A percentile compares a stretch with the other conserved stretches of the same genome.
Evolutionary conservation across 2,797 vertebrate genomes (phyloP).

Genomic region (Poeciliopsis presidionis): DNA sequence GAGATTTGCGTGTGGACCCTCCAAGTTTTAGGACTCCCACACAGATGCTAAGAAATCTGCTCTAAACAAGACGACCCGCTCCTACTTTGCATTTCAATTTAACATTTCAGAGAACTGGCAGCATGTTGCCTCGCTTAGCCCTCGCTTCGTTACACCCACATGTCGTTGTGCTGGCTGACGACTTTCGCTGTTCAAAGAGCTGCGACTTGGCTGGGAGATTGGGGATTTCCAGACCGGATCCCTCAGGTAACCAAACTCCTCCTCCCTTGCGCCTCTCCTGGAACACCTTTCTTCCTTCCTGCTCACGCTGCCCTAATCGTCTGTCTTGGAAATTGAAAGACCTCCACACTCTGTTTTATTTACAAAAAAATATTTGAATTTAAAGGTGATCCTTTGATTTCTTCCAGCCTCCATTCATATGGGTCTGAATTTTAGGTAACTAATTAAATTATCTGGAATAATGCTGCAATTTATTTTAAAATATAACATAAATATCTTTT

Average conservation of each 20-base stretch:
- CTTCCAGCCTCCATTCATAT: slow-evolving; percentile 55
- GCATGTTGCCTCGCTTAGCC: slow-evolving; percentile 79
- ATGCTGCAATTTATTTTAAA: background rate
- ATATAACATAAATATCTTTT: background rate
- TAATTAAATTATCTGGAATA: background rate
- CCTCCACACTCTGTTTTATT: slow-evolving; percentile 43
- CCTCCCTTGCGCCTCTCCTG: slow-evolving; percentile 34
- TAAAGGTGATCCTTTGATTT: slow-evolving; percentile 38
- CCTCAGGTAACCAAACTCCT: slow-evolving; percentile 64
- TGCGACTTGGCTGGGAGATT: slow-evolving; percentile 73
- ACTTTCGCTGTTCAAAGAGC: slow-evolving; percentile 77
- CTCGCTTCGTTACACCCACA: slow-evolving; percentile 81
- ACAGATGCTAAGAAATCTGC: slow-evolving; percentile 83
- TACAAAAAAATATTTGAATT: slow-evolving; percentile 59
- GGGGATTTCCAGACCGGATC: slow-evolving; percentile 76
- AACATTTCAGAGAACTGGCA: slow-evolving; percentile 85
- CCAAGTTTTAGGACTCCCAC: slow-evolving; percentile 76
- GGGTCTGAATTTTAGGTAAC: slow-evolving; percentile 57
- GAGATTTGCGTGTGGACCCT: slow-evolving; percentile 72
- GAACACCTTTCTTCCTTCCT: slow-evolving; percentile 33
- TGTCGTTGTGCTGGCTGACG: slow-evolving; percentile 71
- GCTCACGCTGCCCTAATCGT: slow-evolving; percentile 51
- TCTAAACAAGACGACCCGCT: slow-evolving; percentile 77
- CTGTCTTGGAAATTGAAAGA: slow-evolving; percentile 45
- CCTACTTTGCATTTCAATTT: slow-evolving; percentile 86